Percentiles rank a stretch among this genome's conserved stretches.
Evolutionary conservation across 2,888 invertebrate species (phyloP).

Genomic region (Sphaerophoria rueppellii): DNA sequence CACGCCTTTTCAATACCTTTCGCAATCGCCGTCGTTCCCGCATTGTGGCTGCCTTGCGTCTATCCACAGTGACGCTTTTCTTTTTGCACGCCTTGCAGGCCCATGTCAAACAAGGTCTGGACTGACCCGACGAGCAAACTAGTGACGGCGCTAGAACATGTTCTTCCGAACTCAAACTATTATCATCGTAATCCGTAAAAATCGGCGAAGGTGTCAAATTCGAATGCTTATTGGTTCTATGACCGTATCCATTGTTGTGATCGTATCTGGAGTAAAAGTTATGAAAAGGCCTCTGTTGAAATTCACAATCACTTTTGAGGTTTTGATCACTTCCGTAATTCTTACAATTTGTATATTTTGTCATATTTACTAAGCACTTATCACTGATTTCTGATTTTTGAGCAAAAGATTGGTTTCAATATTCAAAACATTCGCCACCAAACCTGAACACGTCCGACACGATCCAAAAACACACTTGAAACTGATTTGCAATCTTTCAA

Average conservation of each 20-base stretch:
- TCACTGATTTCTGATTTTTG: constrained; percentile 7
- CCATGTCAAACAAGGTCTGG: constrained; percentile 94
- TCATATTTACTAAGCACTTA: constrained; percentile 28
- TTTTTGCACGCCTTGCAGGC: constrained; percentile 99
- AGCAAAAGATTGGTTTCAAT: constrained; percentile 13
- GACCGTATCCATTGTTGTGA: constrained; percentile 45
- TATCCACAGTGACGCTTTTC: constrained; percentile 96
- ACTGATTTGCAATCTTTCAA: constrained; percentile 55
- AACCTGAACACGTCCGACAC: constrained; percentile 45
- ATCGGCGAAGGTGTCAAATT: constrained; percentile 79
- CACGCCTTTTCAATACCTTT: constrained; percentile 86
- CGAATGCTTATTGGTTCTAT: constrained; percentile 74
- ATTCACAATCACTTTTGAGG: constrained; percentile 70
- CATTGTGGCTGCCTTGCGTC: constrained; percentile 98
- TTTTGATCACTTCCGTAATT: constrained; percentile 60
- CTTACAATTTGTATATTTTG: constrained; percentile 62
- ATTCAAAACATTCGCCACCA: constrained; percentile 37
- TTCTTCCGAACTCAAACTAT: constrained; percentile 81
- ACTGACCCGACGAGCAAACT: constrained; percentile 82
- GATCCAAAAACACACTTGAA: constrained; percentile 50
- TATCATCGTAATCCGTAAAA: constrained; percentile 82
- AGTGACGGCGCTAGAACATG: constrained; percentile 81
- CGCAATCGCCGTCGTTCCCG: constrained; percentile 95
- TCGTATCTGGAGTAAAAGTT: constrained; percentile 65
- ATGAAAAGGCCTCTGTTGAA: constrained; percentile 64